Percentiles rank a stretch among this genome's conserved stretches.
Evolutionary conservation across 2,888 invertebrate species (phyloP).

Genomic region (Galerucella calmariensis): DNA sequence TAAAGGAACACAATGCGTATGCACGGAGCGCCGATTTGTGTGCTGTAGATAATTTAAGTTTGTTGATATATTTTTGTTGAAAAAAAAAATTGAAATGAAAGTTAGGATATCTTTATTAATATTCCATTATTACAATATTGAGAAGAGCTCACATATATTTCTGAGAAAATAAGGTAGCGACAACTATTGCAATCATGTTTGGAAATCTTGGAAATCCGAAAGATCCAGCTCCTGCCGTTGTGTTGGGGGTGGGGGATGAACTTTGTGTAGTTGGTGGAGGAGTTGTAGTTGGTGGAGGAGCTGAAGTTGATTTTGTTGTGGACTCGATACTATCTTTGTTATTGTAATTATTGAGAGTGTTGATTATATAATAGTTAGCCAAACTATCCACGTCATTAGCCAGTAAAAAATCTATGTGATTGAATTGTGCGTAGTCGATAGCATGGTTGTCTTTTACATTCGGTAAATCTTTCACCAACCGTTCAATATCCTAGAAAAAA

Average conservation of each 20-base stretch:
- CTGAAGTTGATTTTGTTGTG: conserved; percentile 1
- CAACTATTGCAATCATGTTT: too few species aligned
- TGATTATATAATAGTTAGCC: conserved; percentile 29
- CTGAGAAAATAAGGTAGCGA: too few species aligned
- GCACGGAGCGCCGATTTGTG: too few species aligned
- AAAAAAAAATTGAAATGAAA: too few species aligned
- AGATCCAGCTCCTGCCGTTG: not conserved
- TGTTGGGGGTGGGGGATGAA: too few species aligned
- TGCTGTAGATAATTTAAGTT: too few species aligned
- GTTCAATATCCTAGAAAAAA: conserved; percentile 66
- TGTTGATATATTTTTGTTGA: too few species aligned
- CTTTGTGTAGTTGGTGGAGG: too few species aligned
- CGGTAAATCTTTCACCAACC: conserved; percentile 66
- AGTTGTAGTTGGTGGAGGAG: not conserved
- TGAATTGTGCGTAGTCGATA: conserved; percentile 40
- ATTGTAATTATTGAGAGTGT: conserved; percentile 32
- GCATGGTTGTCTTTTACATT: conserved; percentile 48
- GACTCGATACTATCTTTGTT: conserved; percentile 6
- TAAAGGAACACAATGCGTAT: too few species aligned
- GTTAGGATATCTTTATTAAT: too few species aligned
- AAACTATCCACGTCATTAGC: conserved; percentile 43
- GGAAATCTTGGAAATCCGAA: not conserved
- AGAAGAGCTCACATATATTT: too few species aligned
- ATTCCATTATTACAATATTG: too few species aligned
- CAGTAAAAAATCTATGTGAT: conserved; percentile 48